These are phyloP conservation scores for Myotis planiceps DNA, from an alignment of 2,797 vertebrate genomes.

Conservation along the genomic window DNA sequence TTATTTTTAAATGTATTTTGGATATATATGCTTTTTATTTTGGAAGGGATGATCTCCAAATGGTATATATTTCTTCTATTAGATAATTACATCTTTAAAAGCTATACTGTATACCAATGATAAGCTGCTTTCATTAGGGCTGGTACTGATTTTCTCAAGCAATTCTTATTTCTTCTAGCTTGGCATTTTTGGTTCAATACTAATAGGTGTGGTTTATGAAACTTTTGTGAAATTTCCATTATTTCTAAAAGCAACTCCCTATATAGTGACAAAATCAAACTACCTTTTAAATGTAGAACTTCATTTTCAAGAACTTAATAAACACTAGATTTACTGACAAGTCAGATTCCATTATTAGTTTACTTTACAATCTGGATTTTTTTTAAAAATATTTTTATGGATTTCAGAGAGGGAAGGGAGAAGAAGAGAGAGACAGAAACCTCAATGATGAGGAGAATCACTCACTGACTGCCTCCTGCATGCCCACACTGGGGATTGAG, in stretches of 20 bases:
- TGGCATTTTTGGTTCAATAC: constrained; percentile 2
- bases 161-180: background rate
- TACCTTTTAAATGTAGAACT: constrained; percentile 9
- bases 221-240: constrained; percentile 16
- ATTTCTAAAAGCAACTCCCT: background rate
- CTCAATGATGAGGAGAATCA: no score
- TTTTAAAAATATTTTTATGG: background rate
- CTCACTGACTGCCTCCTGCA: no score
- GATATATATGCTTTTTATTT: constrained; percentile 15
- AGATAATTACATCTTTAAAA: constrained; percentile 38
- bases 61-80: constrained; percentile 15
- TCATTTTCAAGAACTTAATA: constrained; percentile 5
- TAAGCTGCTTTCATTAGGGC: constrained; percentile 45
- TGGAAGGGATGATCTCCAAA: constrained; percentile 24
- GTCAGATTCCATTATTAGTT: background rate
- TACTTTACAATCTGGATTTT: constrained; percentile 35
- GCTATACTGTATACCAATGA: background rate
- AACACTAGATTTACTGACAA: background rate
- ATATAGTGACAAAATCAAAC: background rate
- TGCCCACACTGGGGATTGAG: no score
- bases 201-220: background rate
- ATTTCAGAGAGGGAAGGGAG: no score
- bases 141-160: constrained; percentile 2
- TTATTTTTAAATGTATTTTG: background rate
- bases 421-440: no score